Evolutionary conservation across 2,888 invertebrate species (phyloP).

Genomic region (Digitonthophagus gazella): DNA sequence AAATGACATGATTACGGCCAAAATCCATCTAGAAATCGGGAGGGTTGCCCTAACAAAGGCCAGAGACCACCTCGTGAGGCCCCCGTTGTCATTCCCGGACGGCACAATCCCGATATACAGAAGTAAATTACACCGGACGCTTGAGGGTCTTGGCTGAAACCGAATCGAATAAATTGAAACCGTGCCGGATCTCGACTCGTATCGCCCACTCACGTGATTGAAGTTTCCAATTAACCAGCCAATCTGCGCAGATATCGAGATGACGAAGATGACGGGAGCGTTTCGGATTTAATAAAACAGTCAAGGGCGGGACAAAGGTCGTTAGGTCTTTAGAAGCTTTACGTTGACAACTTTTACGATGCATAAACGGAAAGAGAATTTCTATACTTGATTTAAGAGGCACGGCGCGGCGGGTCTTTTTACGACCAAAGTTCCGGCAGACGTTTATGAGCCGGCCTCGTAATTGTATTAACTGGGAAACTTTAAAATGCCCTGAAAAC

Average conservation of each 20-base stretch:
- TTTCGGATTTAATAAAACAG: background rate
- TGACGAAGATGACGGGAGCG: background rate
- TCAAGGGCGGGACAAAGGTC: background rate
- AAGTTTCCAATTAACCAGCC: constrained; percentile 14
- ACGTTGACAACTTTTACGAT: background rate
- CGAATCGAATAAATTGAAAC: constrained; percentile 14
- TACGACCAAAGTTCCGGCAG: background rate
- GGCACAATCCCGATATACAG: background rate
- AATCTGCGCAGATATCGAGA: constrained; percentile 12
- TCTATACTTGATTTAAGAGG: background rate
- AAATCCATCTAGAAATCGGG: background rate
- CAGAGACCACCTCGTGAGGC: background rate
- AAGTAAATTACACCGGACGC: background rate
- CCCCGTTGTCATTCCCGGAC: background rate
- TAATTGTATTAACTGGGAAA: background rate
- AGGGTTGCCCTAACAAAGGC: background rate
- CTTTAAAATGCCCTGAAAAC: background rate
- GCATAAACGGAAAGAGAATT: background rate
- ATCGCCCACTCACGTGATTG: constrained; percentile 13
- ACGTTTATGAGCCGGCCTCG: background rate
- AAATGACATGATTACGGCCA: background rate
- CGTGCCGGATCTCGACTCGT: constrained; percentile 13
- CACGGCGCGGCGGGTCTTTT: background rate
- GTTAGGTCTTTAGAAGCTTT: background rate
- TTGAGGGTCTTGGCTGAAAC: background rate